These are phyloP conservation scores for Alosa sapidissima DNA, from an alignment of 2,797 vertebrate species.

Conservation along the genomic window DNA sequence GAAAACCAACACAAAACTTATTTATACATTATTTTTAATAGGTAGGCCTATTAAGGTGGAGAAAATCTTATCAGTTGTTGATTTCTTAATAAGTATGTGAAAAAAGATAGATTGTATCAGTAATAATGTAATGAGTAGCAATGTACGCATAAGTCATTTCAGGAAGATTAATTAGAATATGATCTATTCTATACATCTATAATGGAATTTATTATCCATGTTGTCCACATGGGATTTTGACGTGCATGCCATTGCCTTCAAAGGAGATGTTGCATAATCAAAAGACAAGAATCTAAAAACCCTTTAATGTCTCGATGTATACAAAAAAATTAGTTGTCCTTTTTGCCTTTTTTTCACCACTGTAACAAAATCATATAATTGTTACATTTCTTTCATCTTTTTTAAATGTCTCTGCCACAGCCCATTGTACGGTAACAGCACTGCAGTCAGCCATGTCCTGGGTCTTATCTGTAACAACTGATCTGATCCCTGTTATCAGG, in stretches of 20 bases:
- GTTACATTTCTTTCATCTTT: neutral
- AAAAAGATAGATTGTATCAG: neutral
- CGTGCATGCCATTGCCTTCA: neutral
- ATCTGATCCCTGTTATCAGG: neutral
- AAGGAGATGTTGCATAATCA: neutral
- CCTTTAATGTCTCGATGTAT: neutral
- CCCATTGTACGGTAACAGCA: neutral
- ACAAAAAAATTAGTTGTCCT: too few species aligned
- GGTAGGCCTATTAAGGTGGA: neutral
- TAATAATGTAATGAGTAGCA: neutral
- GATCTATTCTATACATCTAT: neutral
- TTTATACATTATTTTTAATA: neutral
- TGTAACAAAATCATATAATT: neutral
- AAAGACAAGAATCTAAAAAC: neutral
- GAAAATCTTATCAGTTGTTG: neutral
- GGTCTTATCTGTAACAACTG: neutral
- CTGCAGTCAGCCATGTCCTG: neutral
- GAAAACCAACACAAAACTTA: neutral
- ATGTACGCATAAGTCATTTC: neutral
- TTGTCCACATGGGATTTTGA: neutral
- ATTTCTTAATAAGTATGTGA: conserved; percentile 8
- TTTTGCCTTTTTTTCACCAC: neutral
- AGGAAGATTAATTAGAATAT: neutral
- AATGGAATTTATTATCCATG: conserved; percentile 8
- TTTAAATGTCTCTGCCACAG: neutral